Conservation (phyloP, 2,888 invertebrate species). For the Cyclophora punctaria region DNA sequence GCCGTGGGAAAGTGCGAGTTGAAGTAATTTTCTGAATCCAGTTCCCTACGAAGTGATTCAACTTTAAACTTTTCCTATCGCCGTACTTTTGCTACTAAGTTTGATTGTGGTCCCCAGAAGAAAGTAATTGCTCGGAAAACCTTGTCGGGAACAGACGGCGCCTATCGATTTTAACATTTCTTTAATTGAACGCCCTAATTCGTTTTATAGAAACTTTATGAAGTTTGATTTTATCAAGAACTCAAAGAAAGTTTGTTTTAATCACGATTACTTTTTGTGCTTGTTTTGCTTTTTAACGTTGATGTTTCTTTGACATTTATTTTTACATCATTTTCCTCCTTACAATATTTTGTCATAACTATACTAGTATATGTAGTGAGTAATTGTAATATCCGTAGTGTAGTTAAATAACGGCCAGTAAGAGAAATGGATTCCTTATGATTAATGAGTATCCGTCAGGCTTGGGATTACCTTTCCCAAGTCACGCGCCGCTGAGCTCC, state of each 20-base stretch:
- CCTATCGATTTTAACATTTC: constrained; percentile 6
- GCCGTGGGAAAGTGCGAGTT: constrained; percentile 27
- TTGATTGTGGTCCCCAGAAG: constrained; percentile 5
- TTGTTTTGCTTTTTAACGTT: too few relatives aligned
- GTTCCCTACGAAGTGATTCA: constrained; percentile 9
- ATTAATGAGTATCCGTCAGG: constrained; percentile 24
- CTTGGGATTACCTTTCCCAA: constrained; percentile 24
- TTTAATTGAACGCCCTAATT: constrained; percentile 10
- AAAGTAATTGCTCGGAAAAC: constrained; percentile 12
- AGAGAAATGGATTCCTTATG: constrained; percentile 21
- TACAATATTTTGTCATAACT: too few relatives aligned
- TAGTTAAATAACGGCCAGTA: background rate
- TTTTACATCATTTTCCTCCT: too few relatives aligned
- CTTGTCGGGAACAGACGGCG: constrained; percentile 1
- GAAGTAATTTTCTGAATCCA: constrained; percentile 5
- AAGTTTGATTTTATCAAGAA: background rate
- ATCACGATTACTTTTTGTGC: too few relatives aligned
- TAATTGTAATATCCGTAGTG: too few relatives aligned
- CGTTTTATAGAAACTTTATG: constrained; percentile 5
- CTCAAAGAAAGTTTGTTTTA: too few relatives aligned
- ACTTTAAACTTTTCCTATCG: constrained; percentile 14
- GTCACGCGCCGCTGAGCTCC: constrained; percentile 23
- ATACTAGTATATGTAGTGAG: too few relatives aligned
- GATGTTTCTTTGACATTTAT: too few relatives aligned
- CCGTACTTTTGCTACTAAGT: constrained; percentile 8